Base-by-base conservation (phyloP, 1,140 invertebrate genomes). In the Subanguina moxae region DNA sequence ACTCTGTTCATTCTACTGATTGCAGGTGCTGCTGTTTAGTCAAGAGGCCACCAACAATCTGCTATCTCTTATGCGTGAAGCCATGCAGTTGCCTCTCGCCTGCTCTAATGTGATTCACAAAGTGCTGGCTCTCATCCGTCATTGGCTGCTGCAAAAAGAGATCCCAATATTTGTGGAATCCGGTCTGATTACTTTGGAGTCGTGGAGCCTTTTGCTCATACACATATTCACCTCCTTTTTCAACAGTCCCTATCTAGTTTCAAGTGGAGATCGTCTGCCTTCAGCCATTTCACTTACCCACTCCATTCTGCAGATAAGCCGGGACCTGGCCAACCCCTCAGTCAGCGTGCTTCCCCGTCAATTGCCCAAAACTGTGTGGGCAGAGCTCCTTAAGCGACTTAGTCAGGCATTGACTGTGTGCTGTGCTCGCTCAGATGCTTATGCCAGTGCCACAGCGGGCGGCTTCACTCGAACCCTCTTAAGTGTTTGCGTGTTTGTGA, bases 31-130 rank as follows among this genome's bases (percentile, higher is more conserved):
- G 5, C 68, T 72, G 61, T 71, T 64, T 1, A 48, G 27, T 30
- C 57, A 79, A 66, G 57, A 69, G 43, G 77, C 80, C 3, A 80
- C 69, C 11, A 80, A 80, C 57, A 67, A 65, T 15, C 48, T 80
- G 15, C 68, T 80, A 0, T 78, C 79, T 1, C 57, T 82, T 23
- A 74, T 81, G 73, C 61, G 76, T 17, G 80, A 81, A 64, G 76
- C 77, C 0, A 76, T 81, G 73, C 70, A 63, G 23, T 71, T 81
- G 1, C 79, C 79, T 9, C 62, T 81, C 13, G 67, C 80, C 0
- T 81, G 79, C 62, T 68, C 72, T 1, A 80, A 70, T 61, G 80
- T 81, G 5, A 80, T 82, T 23, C 73, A 76, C 30, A 81, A 81
- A 67, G 80, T 82, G 11, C 42, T 81, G 28, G 48, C 57, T 27